Evolutionary conservation across 2,888 invertebrate species (phyloP).

Genomic region (Heteromurus nitidus): DNA sequence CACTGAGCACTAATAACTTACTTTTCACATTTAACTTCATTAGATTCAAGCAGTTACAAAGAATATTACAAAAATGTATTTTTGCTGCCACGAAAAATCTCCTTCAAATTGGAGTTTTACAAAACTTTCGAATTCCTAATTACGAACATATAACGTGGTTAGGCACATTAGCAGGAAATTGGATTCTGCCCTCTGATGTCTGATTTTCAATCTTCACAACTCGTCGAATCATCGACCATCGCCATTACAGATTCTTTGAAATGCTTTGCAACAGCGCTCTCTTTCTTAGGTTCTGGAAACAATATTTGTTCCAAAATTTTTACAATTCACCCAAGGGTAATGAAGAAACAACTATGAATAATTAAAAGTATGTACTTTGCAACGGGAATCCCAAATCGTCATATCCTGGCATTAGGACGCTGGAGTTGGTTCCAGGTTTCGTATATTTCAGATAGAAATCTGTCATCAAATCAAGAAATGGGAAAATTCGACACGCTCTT

Average conservation of each 20-base stretch:
- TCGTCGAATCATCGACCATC: not conserved
- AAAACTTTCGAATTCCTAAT: no score
- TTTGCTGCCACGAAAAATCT: no score
- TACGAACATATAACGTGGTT: no score
- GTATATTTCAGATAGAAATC: constrained; percentile 61
- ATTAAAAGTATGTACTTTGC: constrained; percentile 12
- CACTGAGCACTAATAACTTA: no score
- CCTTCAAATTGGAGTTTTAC: no score
- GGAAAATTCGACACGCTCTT: constrained; percentile 29
- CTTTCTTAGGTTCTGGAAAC: constrained; percentile 35
- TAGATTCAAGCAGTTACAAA: no score
- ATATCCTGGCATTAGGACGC: constrained; percentile 57
- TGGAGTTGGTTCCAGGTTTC: constrained; percentile 48
- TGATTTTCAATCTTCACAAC: not conserved
- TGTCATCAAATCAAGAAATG: constrained; percentile 64
- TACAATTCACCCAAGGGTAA: no score
- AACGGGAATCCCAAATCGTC: constrained; percentile 53
- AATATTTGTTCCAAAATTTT: no score
- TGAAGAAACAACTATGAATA: not conserved
- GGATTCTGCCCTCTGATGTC: not conserved
- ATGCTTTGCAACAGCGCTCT: constrained; percentile 34
- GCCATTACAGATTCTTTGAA: constrained; percentile 54
- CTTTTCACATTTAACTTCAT: no score
- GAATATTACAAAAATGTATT: no score
- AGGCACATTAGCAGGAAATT: no score